Base-by-base conservation (phyloP, 2,113 vertebrate genomes). In the Oncorhynchus nerka region DNA sequence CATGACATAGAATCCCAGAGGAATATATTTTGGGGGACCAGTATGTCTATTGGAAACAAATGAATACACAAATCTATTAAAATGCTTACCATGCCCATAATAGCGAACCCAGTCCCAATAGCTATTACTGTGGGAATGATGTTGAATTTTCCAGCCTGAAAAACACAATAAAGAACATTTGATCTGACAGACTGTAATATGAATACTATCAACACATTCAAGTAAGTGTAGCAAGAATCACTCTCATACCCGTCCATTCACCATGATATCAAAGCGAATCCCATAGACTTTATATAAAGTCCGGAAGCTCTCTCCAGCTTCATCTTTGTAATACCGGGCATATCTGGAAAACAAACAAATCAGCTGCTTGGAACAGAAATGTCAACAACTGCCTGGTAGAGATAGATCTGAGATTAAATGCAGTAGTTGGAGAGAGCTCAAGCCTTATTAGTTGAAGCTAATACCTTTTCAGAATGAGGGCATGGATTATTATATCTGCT, bases 181-280 rank as follows among this genome's bases (percentile, higher is more conserved):
- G 6, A 74, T 16, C 39, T 28, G 12, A 74, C 9, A 11, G 39
- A 61, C 19, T 22, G 66, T 32, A 7, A 4, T 55, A 51, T 65
- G 24, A 65, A 15, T 13, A 7, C 22, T 62, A 19, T 22, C 4
- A 0, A 30, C 55, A 8, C 16, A 1, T 48, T 5, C 1, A 12
- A 13, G 1, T 55, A 26, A 57, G 57, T 13, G n/a, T 73, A n/a
- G 68, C 45, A 16, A 16, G 28, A 59, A 72, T 70, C 6, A 34
- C 45, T 70, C 28, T 26, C 72, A 59, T 89, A 98, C 97, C 96
- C 96, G 92, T 80, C 97, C 98, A 0, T 95, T 96, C 61, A 98
- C 94, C 91, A 97, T 95, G 81, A 99, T 96, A 11, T 98, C 96
- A n/a, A 99, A 97, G 80, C 97, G 96, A 90, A 99, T 97, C 5